Percentiles rank a stretch among this genome's conserved stretches.
Conservation (phyloP, 1,140 invertebrate genomes). For the Leptinotarsa texana region DNA sequence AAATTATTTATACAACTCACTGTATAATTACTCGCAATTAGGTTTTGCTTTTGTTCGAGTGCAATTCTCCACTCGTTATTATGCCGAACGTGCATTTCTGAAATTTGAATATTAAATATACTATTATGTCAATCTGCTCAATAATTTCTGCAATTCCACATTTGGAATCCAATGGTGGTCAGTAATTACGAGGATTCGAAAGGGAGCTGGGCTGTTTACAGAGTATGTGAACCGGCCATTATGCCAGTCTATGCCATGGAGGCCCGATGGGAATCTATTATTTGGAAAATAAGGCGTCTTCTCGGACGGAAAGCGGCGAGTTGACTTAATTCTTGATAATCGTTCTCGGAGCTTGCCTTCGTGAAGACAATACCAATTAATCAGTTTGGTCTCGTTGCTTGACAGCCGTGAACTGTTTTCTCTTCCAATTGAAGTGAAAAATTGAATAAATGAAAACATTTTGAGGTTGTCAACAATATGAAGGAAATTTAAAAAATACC, state of each 20-base stretch:
- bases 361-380: not conserved
- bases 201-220: slow-evolving; percentile 1
- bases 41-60: slow-evolving; percentile 10
- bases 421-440: no score
- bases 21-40: slow-evolving; percentile 26
- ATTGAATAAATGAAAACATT: no score
- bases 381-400: no score
- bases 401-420: no score
- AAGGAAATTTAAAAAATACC: no score
- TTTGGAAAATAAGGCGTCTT: slow-evolving; percentile 19
- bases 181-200: slow-evolving; percentile 19
- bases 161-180: slow-evolving; percentile 25
- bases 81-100: slow-evolving; percentile 23
- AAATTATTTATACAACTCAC: slow-evolving; percentile 22
- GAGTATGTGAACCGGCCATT: slow-evolving; percentile 22
- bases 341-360: not conserved
- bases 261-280: slow-evolving; percentile 18
- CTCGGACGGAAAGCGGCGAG: not conserved
- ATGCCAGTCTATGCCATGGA: not conserved
- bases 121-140: slow-evolving; percentile 28
- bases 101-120: slow-evolving; percentile 30
- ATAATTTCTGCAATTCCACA: slow-evolving; percentile 28
- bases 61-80: slow-evolving; percentile 19
- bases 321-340: not conserved
- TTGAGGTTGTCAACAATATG: no score